These are phyloP conservation scores for Polymixis lichenea DNA, from an alignment of 2,888 invertebrate species.

Conservation along the genomic window DNA sequence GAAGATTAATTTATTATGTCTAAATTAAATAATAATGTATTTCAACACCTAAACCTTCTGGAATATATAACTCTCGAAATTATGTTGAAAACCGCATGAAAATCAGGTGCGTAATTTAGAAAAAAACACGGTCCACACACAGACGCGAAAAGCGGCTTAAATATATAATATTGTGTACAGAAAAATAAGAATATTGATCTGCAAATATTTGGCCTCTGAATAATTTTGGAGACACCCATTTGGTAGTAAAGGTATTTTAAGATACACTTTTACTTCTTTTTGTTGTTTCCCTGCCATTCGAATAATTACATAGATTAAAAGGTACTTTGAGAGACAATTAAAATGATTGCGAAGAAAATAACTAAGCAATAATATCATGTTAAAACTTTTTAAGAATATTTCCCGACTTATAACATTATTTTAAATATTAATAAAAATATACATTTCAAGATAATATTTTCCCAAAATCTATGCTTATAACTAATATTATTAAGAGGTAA, in stretches of 20 bases:
- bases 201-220: conserved; percentile 26
- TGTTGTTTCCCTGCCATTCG: neutral
- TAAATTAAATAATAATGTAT: neutral
- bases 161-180: neutral
- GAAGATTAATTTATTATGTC: neutral
- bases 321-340: neutral
- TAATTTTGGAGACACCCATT: conserved; percentile 9
- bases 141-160: neutral
- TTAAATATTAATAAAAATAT: neutral
- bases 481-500: too few relatives aligned
- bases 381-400: neutral
- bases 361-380: neutral
- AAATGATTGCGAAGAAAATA: neutral
- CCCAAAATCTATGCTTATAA: too few relatives aligned
- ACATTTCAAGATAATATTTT: too few relatives aligned
- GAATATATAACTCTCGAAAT: neutral
- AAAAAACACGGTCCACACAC: neutral
- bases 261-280: neutral
- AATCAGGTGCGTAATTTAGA: neutral
- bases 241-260: neutral
- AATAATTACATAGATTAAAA: neutral
- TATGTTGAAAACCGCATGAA: neutral
- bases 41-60: neutral
- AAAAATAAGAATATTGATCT: conserved; percentile 20
- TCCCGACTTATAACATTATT: neutral